phyloP scores from a whole-genome alignment of 2,113 vertebrate species.

The Manacus vitellinus region DNA sequence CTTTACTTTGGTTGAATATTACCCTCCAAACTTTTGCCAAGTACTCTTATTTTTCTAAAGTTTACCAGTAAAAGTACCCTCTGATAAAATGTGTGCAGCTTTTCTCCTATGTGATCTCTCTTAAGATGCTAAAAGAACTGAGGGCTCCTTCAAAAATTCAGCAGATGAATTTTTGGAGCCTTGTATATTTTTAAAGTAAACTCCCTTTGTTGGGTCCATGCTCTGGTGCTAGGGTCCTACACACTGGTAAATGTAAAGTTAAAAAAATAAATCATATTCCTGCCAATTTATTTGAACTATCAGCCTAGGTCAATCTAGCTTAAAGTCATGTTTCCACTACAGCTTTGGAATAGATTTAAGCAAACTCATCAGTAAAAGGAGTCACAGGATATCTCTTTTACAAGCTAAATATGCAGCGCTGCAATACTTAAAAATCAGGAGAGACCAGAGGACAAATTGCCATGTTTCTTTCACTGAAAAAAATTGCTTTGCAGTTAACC shows the following conservation, averaged over 20 bases:
- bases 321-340: background rate
- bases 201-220: too few relatives aligned
- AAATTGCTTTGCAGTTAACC: background rate
- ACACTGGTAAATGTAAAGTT: background rate
- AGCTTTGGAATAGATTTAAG: background rate
- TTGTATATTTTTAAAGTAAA: background rate
- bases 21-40: background rate
- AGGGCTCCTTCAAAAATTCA: background rate
- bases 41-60: background rate
- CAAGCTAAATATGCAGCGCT: background rate
- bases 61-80: background rate
- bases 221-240: background rate
- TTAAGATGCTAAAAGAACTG: background rate
- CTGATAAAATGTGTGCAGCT: background rate
- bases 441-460: background rate
- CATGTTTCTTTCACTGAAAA: background rate
- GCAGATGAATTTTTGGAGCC: background rate
- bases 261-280: background rate
- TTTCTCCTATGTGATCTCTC: background rate
- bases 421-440: background rate
- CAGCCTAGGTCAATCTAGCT: background rate
- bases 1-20: background rate
- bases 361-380: background rate
- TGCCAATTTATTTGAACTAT: background rate
- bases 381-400: background rate